phyloP scores from a whole-genome alignment of 2,113 vertebrate species.

The Actenoides lindsayi region DNA sequence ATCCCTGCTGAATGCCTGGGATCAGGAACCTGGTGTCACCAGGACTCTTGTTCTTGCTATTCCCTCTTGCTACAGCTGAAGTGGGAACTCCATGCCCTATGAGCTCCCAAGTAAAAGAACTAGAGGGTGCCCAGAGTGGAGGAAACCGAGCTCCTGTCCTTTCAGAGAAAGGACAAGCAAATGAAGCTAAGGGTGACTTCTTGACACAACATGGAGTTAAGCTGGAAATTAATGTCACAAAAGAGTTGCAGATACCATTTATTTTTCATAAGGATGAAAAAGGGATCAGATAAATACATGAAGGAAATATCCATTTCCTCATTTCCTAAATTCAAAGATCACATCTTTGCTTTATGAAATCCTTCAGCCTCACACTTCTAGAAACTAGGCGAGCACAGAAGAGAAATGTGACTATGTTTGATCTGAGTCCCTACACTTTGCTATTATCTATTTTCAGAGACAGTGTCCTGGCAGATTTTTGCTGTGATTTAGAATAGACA shows the following conservation, averaged over 20 bases:
- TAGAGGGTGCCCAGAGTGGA: not conserved
- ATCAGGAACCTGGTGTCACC: not conserved
- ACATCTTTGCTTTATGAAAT: not conserved
- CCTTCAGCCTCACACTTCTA: not conserved
- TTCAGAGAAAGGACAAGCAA: not conserved
- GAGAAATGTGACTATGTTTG: not conserved
- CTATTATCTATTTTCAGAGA: not conserved
- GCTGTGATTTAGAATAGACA: not conserved
- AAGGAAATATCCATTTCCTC: not conserved
- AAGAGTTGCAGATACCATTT: not conserved
- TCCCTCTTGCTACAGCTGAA: not conserved
- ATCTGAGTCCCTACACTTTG: not conserved
- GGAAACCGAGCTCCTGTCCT: not conserved
- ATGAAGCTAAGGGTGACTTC: not conserved
- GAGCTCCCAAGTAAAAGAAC: not conserved
- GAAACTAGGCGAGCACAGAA: not conserved
- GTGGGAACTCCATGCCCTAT: fast-evolving
- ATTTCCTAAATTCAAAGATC: not conserved
- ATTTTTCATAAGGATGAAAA: not conserved
- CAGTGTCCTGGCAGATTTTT: not conserved
- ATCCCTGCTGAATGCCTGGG: not conserved
- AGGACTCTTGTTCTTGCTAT: not conserved
- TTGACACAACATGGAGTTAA: not conserved
- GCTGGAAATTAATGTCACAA: not conserved
- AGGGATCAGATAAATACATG: not conserved